phyloP scores from a whole-genome alignment of 2,888 invertebrate genomes.

The Leptogaster cylindrica region DNA sequence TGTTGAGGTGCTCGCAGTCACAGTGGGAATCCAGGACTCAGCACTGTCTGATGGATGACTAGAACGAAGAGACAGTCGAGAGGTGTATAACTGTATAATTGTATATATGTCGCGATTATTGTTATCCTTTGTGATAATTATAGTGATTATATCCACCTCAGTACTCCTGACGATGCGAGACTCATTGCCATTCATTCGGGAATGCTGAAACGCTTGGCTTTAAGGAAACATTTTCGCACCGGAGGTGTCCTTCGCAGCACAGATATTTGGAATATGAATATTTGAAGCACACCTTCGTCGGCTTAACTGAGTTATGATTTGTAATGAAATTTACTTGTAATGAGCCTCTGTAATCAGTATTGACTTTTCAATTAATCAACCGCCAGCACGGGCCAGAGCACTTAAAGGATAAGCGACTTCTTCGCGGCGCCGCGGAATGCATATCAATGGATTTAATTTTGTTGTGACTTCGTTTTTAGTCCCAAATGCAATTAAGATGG shows the following conservation, averaged over 20 bases:
- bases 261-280: neutral
- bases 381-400: neutral
- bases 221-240: constrained; percentile 16
- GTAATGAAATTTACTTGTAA: constrained; percentile 45
- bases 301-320: constrained; percentile 44
- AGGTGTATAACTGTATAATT: too few relatives aligned
- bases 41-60: too few relatives aligned
- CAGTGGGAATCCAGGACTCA: too few relatives aligned
- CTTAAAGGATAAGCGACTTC: neutral
- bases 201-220: constrained; percentile 12
- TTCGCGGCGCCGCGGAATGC: constrained; percentile 9
- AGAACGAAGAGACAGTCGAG: too few relatives aligned
- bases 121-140: constrained; percentile 29
- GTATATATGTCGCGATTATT: constrained; percentile 33
- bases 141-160: neutral
- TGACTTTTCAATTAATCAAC: constrained; percentile 45
- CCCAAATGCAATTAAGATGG: constrained; percentile 17
- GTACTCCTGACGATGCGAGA: constrained; percentile 7
- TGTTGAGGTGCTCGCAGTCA: neutral
- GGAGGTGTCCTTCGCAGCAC: neutral
- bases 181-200: constrained; percentile 34
- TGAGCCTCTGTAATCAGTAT: constrained; percentile 45
- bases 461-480: constrained; percentile 18
- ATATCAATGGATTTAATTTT: constrained; percentile 32
- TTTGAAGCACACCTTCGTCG: neutral